Evolutionary conservation across 2,888 invertebrate species (phyloP).

Genomic region (Drepanosiphum platanoidis): DNA sequence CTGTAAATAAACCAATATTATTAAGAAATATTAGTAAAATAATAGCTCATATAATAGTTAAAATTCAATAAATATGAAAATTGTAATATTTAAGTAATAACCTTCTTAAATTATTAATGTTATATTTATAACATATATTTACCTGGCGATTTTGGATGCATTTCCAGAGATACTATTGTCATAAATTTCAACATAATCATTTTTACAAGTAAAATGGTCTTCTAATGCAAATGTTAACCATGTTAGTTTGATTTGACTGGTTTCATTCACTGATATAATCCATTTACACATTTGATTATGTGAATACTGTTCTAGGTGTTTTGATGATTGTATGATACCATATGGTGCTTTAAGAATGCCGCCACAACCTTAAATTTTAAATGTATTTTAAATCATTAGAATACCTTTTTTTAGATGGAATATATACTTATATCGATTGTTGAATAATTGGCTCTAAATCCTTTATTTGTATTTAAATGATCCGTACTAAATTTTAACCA

Average conservation of each 20-base stretch:
- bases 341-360: conserved; percentile 74
- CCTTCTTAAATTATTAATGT: no score
- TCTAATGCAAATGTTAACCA: conserved; percentile 81
- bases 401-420: no score
- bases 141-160: conserved; percentile 46
- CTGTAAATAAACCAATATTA: conserved; percentile 67
- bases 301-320: conserved; percentile 69
- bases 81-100: no score
- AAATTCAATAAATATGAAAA: no score
- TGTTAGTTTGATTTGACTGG: conserved; percentile 76
- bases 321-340: conserved; percentile 77
- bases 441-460: conserved; percentile 81
- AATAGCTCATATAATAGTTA: no score
- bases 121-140: no score
- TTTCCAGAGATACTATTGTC: conserved; percentile 69
- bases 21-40: neutral
- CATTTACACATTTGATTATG: conserved; percentile 75
- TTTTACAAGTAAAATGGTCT: conserved; percentile 69
- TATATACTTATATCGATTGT: conserved; percentile 72
- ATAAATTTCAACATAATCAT: conserved; percentile 75
- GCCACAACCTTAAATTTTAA: conserved; percentile 73
- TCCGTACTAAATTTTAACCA: conserved; percentile 76
- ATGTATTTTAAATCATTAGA: conserved; percentile 12
- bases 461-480: conserved; percentile 71
- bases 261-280: conserved; percentile 78